These are phyloP conservation scores for Trisateles emortualis DNA, from an alignment of 2,888 invertebrate genomes.

Conservation along the genomic window DNA sequence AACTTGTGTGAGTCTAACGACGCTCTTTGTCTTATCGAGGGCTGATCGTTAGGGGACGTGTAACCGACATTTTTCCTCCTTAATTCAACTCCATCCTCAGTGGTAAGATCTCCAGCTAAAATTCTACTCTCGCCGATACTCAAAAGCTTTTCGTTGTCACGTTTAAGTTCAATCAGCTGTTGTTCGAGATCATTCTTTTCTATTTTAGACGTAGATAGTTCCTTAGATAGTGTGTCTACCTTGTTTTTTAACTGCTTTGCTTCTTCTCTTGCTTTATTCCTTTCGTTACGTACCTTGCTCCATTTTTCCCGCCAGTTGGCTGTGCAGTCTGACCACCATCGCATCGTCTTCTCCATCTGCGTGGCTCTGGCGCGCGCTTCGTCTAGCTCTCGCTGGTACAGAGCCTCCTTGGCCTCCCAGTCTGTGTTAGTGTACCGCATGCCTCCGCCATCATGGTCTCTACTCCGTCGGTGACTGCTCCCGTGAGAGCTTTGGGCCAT, in stretches of 20 bases:
- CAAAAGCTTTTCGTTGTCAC: conserved; percentile 93
- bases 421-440: conserved; percentile 90
- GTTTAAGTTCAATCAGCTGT: conserved; percentile 91
- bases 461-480: conserved; percentile 88
- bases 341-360: conserved; percentile 99
- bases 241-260: conserved; percentile 93
- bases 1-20: conserved; percentile 81
- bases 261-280: conserved; percentile 97
- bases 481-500: conserved; percentile 90
- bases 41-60: conserved; percentile 68
- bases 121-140: conserved; percentile 80
- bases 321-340: conserved; percentile 99
- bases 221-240: conserved; percentile 92
- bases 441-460: conserved; percentile 88
- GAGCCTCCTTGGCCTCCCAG: conserved; percentile 93
- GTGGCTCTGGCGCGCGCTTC: conserved; percentile 97
- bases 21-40: conserved; percentile 69
- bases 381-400: conserved; percentile 93
- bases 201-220: conserved; percentile 90
- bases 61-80: conserved; percentile 68
- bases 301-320: conserved; percentile 99
- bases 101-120: conserved; percentile 69
- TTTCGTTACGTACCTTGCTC: conserved; percentile 96
- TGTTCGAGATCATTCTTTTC: conserved; percentile 93
- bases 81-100: conserved; percentile 78